Evolutionary conservation across 1,140 invertebrate genomes (phyloP).

Genomic region (Pogonognathellus flavescens): DNA sequence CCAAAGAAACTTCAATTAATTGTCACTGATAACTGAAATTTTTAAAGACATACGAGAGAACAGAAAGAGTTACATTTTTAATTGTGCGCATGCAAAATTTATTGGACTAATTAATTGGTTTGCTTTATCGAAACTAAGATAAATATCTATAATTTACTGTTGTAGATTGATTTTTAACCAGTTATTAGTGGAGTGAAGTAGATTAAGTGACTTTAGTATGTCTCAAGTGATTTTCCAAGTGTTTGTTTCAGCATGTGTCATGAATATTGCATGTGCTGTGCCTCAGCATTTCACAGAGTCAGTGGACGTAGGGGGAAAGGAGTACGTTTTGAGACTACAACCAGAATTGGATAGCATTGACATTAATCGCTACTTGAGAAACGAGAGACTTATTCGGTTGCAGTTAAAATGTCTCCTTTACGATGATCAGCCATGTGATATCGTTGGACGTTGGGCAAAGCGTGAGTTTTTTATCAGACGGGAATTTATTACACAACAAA

Average conservation of each 20-base stretch:
- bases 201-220: no score
- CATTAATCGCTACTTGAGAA: constrained; percentile 55
- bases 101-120: no score
- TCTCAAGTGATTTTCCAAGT: neutral
- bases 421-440: constrained; percentile 58
- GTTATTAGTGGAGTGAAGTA: no score
- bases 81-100: no score
- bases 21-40: no score
- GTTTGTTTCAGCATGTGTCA: neutral
- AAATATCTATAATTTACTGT: no score
- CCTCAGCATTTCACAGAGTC: neutral
- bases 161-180: no score
- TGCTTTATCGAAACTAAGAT: no score
- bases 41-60: no score
- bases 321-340: constrained; percentile 44
- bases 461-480: constrained; percentile 38
- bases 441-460: constrained; percentile 57
- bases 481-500: neutral
- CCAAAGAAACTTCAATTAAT: no score
- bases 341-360: constrained; percentile 58
- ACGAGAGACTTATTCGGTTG: constrained; percentile 50
- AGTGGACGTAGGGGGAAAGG: neutral
- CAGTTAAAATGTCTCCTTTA: constrained; percentile 59
- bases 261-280: neutral
- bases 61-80: no score